Conservation (phyloP, 2,888 invertebrate species). For the Apamea sordens region DNA sequence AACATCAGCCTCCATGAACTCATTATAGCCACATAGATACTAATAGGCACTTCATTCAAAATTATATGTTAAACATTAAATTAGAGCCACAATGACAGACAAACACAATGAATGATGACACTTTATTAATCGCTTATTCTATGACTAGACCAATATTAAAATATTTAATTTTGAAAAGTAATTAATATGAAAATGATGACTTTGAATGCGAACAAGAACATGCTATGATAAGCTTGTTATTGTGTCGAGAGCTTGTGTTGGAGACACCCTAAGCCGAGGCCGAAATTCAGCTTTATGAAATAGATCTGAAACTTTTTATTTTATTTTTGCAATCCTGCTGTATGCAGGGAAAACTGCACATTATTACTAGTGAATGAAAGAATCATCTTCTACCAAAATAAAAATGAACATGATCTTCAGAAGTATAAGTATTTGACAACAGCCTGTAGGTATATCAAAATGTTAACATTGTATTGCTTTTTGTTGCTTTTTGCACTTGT, state of each 20-base stretch:
- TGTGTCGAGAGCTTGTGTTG: constrained; percentile 37
- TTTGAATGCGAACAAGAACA: constrained; percentile 36
- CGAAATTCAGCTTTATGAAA: neutral
- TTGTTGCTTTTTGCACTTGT: neutral
- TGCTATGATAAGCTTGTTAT: constrained; percentile 38
- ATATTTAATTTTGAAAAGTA: constrained; percentile 45
- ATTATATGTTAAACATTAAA: constrained; percentile 10
- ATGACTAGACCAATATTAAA: constrained; percentile 65
- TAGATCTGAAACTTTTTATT: neutral
- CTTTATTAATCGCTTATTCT: constrained; percentile 61
- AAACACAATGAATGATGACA: constrained; percentile 35
- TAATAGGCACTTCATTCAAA: constrained; percentile 37
- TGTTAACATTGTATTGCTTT: neutral
- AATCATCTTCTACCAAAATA: neutral
- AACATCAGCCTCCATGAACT: constrained; percentile 24
- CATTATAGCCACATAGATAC: constrained; percentile 32
- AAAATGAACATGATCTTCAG: neutral
- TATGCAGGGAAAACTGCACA: neutral
- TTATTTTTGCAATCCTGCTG: neutral
- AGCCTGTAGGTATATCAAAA: too few species aligned
- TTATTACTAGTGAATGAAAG: neutral
- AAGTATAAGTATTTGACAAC: neutral
- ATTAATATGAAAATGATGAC: constrained; percentile 22
- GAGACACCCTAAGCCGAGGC: constrained; percentile 5
- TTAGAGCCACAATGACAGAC: too few species aligned